phyloP scores from a whole-genome alignment of 2,888 invertebrate species.

The Aproaerema taeniolella region DNA sequence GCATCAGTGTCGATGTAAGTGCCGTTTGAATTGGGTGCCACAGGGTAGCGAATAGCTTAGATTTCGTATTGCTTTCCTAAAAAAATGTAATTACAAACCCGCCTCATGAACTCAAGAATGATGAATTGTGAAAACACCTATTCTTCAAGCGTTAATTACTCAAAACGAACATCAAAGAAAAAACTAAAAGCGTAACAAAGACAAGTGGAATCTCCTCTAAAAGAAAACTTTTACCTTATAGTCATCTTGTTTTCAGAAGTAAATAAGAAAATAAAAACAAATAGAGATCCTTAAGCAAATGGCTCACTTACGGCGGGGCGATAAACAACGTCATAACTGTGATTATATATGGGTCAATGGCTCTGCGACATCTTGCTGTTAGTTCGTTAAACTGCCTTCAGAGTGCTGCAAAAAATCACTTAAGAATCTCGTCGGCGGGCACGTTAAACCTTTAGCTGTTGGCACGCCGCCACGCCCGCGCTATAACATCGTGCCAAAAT shows the following conservation, averaged over 20 bases:
- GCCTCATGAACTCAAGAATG: no score
- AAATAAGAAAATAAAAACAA: slow-evolving; percentile 32
- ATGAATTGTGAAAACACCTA: no score
- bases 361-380: slow-evolving; percentile 62
- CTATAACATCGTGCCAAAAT: slow-evolving; percentile 65
- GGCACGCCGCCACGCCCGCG: slow-evolving; percentile 53
- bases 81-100: no score
- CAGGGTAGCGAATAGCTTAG: no score
- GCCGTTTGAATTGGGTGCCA: no score
- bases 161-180: slow-evolving; percentile 3
- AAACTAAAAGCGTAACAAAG: slow-evolving; percentile 20
- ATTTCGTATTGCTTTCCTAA: no score
- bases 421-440: slow-evolving; percentile 56
- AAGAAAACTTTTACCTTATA: slow-evolving; percentile 25
- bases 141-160: no score
- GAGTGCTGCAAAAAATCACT: slow-evolving; percentile 65
- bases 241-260: slow-evolving; percentile 26
- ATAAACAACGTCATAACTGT: slow-evolving; percentile 58
- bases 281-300: slow-evolving; percentile 37
- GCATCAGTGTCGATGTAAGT: slow-evolving; percentile 85
- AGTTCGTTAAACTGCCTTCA: slow-evolving; percentile 60
- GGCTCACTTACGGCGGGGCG: slow-evolving; percentile 37
- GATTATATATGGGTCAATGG: slow-evolving; percentile 62
- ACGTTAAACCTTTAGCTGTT: slow-evolving; percentile 66
- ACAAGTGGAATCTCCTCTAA: slow-evolving; percentile 14